Evolutionary conservation across 2,888 invertebrate species (phyloP).

Genomic region (Mythimna ferrago): DNA sequence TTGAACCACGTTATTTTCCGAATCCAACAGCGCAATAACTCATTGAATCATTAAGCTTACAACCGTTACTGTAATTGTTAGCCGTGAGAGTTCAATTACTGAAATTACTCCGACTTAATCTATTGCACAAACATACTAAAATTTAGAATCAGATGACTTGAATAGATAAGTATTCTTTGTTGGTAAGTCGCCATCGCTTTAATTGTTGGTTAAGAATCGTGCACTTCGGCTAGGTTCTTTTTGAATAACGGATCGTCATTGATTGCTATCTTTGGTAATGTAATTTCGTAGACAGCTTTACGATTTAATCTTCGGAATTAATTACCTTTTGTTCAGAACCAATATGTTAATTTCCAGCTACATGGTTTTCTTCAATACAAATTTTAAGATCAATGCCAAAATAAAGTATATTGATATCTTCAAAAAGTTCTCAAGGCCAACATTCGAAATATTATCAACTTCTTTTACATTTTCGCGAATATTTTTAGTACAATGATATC

Average conservation of each 20-base stretch:
- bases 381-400: conserved; percentile 31
- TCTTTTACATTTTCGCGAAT: conserved; percentile 42
- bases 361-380: conserved; percentile 27
- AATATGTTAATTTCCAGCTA: conserved; percentile 50
- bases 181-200: conserved; percentile 72
- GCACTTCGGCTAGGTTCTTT: conserved; percentile 58
- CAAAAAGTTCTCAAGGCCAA: conserved; percentile 8
- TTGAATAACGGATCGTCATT: conserved; percentile 63
- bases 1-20: conserved; percentile 62
- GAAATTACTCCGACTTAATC: conserved; percentile 75
- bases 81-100: conserved; percentile 79
- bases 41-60: conserved; percentile 77
- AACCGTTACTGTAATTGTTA: conserved; percentile 78
- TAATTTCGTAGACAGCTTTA: conserved; percentile 56
- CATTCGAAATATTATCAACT: conserved; percentile 26
- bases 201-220: conserved; percentile 70
- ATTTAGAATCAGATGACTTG: conserved; percentile 71
- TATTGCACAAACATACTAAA: conserved; percentile 76
- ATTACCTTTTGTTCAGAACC: conserved; percentile 58
- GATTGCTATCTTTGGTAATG: conserved; percentile 64
- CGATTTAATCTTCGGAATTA: conserved; percentile 56
- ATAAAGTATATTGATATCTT: conserved; percentile 14
- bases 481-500: conserved; percentile 58
- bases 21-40: conserved; percentile 70
- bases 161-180: conserved; percentile 77